Conservation (phyloP, 2,113 vertebrate genomes). For the Cheirogaleus medius region DNA sequence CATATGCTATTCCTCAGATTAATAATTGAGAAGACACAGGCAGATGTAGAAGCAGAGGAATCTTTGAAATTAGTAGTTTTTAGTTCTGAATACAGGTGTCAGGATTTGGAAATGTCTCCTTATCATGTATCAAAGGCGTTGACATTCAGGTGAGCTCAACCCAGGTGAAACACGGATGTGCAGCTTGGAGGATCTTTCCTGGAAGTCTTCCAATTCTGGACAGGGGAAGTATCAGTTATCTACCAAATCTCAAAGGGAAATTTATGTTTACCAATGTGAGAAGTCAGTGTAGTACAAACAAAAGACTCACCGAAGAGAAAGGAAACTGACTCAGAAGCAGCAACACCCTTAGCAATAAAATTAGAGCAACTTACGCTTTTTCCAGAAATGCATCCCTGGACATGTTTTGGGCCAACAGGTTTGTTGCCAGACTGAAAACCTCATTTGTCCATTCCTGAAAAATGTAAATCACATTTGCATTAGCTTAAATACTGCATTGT, state of each 20-base stretch:
- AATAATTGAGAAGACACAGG: constrained; percentile 34
- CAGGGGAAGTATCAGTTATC: constrained; percentile 53
- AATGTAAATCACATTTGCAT: constrained; percentile 73
- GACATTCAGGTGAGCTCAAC: not conserved
- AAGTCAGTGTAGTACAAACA: constrained; percentile 78
- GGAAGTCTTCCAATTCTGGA: constrained; percentile 31
- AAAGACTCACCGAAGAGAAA: constrained; percentile 76
- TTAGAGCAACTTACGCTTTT: constrained; percentile 92
- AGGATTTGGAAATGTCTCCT: constrained; percentile 10
- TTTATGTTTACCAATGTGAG: constrained; percentile 79
- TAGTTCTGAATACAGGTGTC: not conserved
- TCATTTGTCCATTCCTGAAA: constrained; percentile 96
- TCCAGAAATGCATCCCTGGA: constrained; percentile 96
- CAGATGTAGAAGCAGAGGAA: not conserved
- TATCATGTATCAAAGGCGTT: not conserved
- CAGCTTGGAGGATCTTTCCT: not conserved
- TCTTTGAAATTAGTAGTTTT: constrained; percentile 37
- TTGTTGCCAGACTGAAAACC: constrained; percentile 96
- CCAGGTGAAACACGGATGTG: not conserved
- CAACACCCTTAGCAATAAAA: constrained; percentile 73
- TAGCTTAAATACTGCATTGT: constrained; percentile 53
- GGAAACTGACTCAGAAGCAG: constrained; percentile 83
- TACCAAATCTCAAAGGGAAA: constrained; percentile 71
- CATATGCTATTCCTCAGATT: not conserved
- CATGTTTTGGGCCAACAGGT: constrained; percentile 97